phyloP scores from a whole-genome alignment of 1,140 invertebrate genomes.

The Drosophila oshimai region DNA sequence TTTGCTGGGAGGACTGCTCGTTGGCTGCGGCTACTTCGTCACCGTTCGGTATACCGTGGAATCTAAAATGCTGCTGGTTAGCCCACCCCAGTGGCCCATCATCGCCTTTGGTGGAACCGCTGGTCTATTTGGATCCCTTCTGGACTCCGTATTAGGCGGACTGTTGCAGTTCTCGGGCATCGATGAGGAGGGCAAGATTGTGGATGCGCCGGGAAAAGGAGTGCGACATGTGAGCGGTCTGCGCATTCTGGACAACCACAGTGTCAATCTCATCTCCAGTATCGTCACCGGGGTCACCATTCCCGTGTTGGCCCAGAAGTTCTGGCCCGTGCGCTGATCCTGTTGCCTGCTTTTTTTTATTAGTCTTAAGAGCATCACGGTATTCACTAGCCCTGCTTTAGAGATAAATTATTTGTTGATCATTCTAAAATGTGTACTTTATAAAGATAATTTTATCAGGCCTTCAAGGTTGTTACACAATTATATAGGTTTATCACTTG shows the following conservation, averaged over 20 bases:
- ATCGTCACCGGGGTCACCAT: conserved; percentile 89
- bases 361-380: background rate
- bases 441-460: background rate
- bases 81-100: conserved; percentile 92
- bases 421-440: background rate
- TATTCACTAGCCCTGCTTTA: background rate
- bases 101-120: conserved; percentile 88
- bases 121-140: conserved; percentile 90
- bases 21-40: conserved; percentile 90
- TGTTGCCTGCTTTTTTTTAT: background rate
- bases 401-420: background rate
- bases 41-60: conserved; percentile 87
- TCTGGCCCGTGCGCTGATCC: conserved; percentile 84
- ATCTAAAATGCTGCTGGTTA: conserved; percentile 84
- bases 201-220: conserved; percentile 88
- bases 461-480: background rate
- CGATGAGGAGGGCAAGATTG: conserved; percentile 88
- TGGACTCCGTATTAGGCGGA: conserved; percentile 94
- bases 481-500: background rate
- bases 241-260: conserved; percentile 93
- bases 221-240: conserved; percentile 91
- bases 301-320: conserved; percentile 87
- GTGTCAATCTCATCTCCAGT: conserved; percentile 93
- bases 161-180: conserved; percentile 93
- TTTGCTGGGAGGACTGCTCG: conserved; percentile 88